Evolutionary conservation across 1,140 invertebrate species (phyloP).

Genomic region (Drosophila elegans): DNA sequence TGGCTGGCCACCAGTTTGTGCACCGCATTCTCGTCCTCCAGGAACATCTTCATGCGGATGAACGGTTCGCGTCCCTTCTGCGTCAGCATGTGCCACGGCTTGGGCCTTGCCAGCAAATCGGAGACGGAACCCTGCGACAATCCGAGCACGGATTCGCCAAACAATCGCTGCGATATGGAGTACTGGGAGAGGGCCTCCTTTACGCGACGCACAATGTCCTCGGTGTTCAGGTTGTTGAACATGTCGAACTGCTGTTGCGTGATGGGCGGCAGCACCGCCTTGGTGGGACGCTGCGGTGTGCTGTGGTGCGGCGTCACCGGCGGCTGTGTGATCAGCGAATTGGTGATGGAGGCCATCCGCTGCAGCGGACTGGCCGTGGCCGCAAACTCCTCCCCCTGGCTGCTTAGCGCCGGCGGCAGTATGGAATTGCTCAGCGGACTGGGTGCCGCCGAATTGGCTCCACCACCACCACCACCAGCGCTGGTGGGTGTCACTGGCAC

Average conservation of each 20-base stretch:
- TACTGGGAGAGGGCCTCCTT: constrained; percentile 99
- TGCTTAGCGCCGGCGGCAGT: constrained; percentile 91
- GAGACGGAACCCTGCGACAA: constrained; percentile 98
- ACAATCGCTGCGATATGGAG: constrained; percentile 98
- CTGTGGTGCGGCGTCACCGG: constrained; percentile 92
- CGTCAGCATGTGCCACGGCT: constrained; percentile 99
- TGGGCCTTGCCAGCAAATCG: constrained; percentile 96
- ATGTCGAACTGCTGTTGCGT: constrained; percentile 99
- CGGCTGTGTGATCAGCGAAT: constrained; percentile 96
- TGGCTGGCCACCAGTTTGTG: constrained; percentile 98
- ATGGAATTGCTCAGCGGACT: constrained; percentile 93
- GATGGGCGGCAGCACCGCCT: constrained; percentile 98
- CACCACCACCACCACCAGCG: constrained; percentile 74
- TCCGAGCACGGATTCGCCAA: constrained; percentile 98
- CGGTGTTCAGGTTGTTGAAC: constrained; percentile 99
- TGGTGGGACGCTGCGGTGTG: constrained; percentile 93
- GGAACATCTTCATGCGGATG: constrained; percentile 99
- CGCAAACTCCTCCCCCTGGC: constrained; percentile 89
- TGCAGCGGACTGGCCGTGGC: constrained; percentile 96
- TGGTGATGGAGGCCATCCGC: constrained; percentile 98
- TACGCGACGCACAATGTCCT: constrained; percentile 98
- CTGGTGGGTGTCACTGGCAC: too few species aligned
- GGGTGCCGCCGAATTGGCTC: constrained; percentile 86
- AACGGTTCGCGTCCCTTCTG: constrained; percentile 98
- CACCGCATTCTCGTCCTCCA: constrained; percentile 98